These are phyloP conservation scores for Orthosia incerta DNA, from an alignment of 2,888 invertebrate species.

Conservation along the genomic window DNA sequence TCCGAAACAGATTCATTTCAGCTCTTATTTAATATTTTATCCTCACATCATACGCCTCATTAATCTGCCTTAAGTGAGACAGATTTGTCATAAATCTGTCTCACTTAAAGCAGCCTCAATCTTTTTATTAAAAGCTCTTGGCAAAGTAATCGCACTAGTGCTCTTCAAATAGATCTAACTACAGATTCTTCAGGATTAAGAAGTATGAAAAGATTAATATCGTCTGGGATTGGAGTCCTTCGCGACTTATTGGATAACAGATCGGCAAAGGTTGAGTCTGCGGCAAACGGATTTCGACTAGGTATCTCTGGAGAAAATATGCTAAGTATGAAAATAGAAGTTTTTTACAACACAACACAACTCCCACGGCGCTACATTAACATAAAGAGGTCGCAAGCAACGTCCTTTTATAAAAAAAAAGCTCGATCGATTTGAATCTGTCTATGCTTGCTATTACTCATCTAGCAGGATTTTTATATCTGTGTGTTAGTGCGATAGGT, in stretches of 20 bases:
- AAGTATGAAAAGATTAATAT: conserved; percentile 61
- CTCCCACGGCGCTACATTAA: conserved; percentile 12
- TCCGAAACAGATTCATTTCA: conserved; percentile 36
- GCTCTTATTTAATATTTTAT: conserved; percentile 40
- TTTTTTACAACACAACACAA: neutral
- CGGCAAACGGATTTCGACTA: conserved; percentile 45
- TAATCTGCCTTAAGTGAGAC: conserved; percentile 42
- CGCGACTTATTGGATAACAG: conserved; percentile 56
- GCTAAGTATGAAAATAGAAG: conserved; percentile 28
- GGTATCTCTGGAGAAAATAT: conserved; percentile 36
- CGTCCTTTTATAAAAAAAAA: neutral
- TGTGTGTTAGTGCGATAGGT: neutral
- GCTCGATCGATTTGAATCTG: neutral
- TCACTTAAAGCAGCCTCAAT: conserved; percentile 22
- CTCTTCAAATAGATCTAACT: conserved; percentile 43
- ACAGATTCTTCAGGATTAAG: conserved; percentile 54
- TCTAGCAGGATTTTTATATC: neutral
- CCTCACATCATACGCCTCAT: conserved; percentile 39
- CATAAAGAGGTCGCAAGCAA: conserved; percentile 1
- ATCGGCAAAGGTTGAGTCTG: conserved; percentile 37
- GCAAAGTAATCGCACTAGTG: conserved; percentile 48
- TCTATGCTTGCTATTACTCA: neutral
- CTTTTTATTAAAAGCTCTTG: conserved; percentile 48
- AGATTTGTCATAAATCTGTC: conserved; percentile 49
- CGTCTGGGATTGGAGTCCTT: conserved; percentile 43